These are phyloP conservation scores for Vombatus ursinus DNA, from an alignment of 2,113 vertebrate genomes.

Conservation along the genomic window DNA sequence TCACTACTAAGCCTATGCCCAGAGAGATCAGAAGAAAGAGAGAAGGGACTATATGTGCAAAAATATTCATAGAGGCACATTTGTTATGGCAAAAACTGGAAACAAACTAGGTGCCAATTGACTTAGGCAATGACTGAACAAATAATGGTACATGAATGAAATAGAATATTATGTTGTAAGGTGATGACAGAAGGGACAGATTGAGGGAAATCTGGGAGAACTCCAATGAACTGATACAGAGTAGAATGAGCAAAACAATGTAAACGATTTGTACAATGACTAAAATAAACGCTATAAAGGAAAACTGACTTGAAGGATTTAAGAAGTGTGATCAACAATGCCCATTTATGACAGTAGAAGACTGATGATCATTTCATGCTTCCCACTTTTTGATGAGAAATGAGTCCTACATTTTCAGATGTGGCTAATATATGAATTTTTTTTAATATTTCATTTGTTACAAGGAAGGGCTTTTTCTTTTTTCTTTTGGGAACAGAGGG, in stretches of 20 bases:
- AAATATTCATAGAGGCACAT: not conserved
- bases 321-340: not conserved
- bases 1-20: not conserved
- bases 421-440: not conserved
- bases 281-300: not conserved
- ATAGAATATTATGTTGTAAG: not conserved
- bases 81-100: not conserved
- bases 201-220: not conserved
- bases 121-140: not conserved
- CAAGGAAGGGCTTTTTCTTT: not conserved
- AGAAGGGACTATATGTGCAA: not conserved
- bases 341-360: not conserved
- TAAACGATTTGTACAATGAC: not conserved
- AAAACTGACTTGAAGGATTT: not conserved
- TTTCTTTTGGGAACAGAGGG: not conserved
- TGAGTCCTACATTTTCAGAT: not conserved
- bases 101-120: not conserved
- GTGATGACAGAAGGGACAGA: not conserved
- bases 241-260: not conserved
- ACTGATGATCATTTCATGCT: not conserved
- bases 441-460: not conserved
- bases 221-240: not conserved
- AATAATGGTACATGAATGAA: not conserved
- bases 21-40: not conserved
- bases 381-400: not conserved